Conservation (phyloP, 2,888 invertebrate genomes). For the Thymelicus acteon region DNA sequence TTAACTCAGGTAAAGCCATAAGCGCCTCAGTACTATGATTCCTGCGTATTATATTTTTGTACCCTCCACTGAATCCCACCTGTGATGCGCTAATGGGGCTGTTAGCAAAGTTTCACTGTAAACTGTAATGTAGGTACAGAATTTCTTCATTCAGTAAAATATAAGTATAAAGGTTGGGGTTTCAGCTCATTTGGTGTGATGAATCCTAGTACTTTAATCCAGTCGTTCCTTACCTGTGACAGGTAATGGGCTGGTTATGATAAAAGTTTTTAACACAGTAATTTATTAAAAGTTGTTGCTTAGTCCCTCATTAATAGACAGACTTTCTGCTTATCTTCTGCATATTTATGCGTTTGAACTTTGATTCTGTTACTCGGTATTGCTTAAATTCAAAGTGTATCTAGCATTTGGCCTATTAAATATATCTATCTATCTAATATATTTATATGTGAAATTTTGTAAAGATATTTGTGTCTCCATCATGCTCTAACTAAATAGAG, state of each 20-base stretch:
- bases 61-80: background rate
- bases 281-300: background rate
- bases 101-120: background rate
- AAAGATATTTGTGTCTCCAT: too few species aligned
- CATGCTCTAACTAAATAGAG: too few species aligned
- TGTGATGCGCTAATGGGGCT: slow-evolving; percentile 3
- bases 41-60: background rate
- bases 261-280: background rate
- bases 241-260: slow-evolving; percentile 2
- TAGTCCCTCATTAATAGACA: background rate
- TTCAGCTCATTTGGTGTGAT: background rate
- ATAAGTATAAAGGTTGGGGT: background rate
- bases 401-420: too few species aligned
- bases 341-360: too few species aligned
- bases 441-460: too few species aligned
- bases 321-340: background rate
- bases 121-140: background rate
- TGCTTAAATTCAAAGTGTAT: too few species aligned
- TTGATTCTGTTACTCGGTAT: too few species aligned
- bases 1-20: background rate
- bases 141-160: background rate
- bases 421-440: too few species aligned
- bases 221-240: background rate
- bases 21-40: background rate
- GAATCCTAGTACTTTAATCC: background rate